Evolutionary conservation across 2,888 invertebrate species (phyloP).

Genomic region (Onchidella celtica): DNA sequence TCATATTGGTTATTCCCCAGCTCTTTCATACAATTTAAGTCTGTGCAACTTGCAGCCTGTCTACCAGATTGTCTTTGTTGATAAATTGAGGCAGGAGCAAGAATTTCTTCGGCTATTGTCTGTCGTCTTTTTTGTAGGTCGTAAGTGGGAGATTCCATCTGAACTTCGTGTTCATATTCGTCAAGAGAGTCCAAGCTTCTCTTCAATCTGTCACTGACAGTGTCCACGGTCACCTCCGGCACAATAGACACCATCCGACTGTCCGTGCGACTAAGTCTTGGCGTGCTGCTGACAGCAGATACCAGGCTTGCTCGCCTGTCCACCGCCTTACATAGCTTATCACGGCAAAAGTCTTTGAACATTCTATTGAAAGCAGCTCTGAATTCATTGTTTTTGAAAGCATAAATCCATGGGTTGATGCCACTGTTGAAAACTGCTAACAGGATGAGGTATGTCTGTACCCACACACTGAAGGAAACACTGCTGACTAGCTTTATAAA

Average conservation of each 20-base stretch:
- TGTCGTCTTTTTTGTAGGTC: not conserved
- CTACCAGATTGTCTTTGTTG: not conserved
- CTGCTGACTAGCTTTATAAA: constrained; percentile 63
- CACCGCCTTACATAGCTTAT: not conserved
- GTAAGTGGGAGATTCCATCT: not conserved
- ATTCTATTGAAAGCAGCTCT: constrained; percentile 82
- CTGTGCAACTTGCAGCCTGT: not conserved
- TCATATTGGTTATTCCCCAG: too few relatives aligned
- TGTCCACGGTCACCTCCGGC: constrained; percentile 11
- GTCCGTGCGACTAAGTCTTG: constrained; percentile 56
- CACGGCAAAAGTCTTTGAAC: constrained; percentile 36
- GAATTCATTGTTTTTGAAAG: constrained; percentile 85
- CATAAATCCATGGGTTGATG: constrained; percentile 86
- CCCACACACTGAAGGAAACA: constrained; percentile 82
- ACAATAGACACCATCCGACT: constrained; percentile 49
- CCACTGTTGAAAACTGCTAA: constrained; percentile 84
- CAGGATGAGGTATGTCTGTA: constrained; percentile 83
- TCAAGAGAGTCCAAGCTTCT: constrained; percentile 22
- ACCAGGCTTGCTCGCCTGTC: constrained; percentile 54
- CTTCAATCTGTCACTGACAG: constrained; percentile 25
- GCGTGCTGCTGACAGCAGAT: constrained; percentile 52
- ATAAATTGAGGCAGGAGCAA: not conserved
- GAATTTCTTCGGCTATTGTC: not conserved
- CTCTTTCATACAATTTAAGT: not conserved
- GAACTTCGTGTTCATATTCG: not conserved